Percentiles rank a stretch among this genome's conserved stretches.
These are phyloP conservation scores for Notospermus geniculatus DNA, from an alignment of 1,140 invertebrate species.

Conservation along the genomic window DNA sequence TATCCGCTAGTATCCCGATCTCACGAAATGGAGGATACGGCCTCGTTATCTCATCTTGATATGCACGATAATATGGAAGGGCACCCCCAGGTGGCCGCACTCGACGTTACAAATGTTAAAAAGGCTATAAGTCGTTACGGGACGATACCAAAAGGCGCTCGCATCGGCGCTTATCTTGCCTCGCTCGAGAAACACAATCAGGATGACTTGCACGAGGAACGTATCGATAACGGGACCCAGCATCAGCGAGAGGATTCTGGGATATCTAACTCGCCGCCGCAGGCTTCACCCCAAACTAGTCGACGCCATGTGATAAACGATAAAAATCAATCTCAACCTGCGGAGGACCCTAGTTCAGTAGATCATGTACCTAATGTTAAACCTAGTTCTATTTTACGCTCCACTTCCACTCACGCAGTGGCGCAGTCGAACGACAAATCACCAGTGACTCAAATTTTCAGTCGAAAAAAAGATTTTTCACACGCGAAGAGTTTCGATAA, in stretches of 20 bases:
- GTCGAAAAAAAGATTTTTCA: background rate
- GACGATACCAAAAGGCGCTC: constrained; percentile 87
- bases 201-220: constrained; percentile 26
- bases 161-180: constrained; percentile 93
- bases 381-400: constrained; percentile 46
- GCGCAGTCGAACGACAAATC: background rate
- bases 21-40: no score
- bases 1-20: no score
- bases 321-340: constrained; percentile 3
- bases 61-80: constrained; percentile 7
- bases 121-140: constrained; percentile 95
- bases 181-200: constrained; percentile 63
- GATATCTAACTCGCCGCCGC: constrained; percentile 42
- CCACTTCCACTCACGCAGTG: constrained; percentile 20
- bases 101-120: constrained; percentile 96
- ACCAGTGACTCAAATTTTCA: background rate
- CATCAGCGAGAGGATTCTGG: constrained; percentile 46
- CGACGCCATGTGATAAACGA: constrained; percentile 14
- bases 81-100: constrained; percentile 63
- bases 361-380: constrained; percentile 19
- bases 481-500: background rate
- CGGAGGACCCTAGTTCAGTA: background rate
- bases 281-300: constrained; percentile 25
- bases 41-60: no score
- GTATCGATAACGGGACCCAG: constrained; percentile 34